Evolutionary conservation across 2,888 invertebrate genomes (phyloP), one percentile per base, ranked within the genome.

Genomic region (Pyralis farinalis): DNA sequence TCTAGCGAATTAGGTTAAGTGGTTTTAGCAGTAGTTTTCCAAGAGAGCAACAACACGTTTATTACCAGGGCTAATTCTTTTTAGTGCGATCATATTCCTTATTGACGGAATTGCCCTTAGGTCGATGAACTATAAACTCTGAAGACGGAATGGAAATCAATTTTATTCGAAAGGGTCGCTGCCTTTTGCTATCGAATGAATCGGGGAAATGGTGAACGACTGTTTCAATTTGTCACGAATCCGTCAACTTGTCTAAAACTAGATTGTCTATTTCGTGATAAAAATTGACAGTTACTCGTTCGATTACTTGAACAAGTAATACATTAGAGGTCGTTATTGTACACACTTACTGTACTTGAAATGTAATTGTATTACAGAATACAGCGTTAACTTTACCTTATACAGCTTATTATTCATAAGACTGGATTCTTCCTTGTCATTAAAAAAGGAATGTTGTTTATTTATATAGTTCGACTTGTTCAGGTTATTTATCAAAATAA

Each of bases 1-100:
- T 7, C 7, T 25, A 7, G 58, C 47, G 54, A 66, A 67, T 67
- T 59, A 59, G 60, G 58, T 55, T 64, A 61, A 69, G 64, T 63
- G 55, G 50, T 37, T 49, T 51, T 5, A 21, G 21, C 37, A 9
- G 29, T 44, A 43, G 47, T 43, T 52, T 58, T 48, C 52, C 46
- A 34, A 31, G 36, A 37, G 46, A 41, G 43, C 49, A 51, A 43
- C 40, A 46, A 30, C 47, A 41, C 43, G 41, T 53, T 49, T 49
- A 51, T 51, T 44, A 37, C 35, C 45, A 36, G 32, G 34, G 42
- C 40, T 45, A 44, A 43, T 16, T 16, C 16, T 16, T 16, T 46
- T 25, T 25, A 25, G 25, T 21, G 10, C 39, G 36, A 36, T 45
- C 36, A 42, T 41, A 39, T 37, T 42, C 29, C 21, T 37, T 42